These are phyloP conservation scores for Gobio gobio DNA, from an alignment of 2,113 vertebrate species.

Conservation along the genomic window DNA sequence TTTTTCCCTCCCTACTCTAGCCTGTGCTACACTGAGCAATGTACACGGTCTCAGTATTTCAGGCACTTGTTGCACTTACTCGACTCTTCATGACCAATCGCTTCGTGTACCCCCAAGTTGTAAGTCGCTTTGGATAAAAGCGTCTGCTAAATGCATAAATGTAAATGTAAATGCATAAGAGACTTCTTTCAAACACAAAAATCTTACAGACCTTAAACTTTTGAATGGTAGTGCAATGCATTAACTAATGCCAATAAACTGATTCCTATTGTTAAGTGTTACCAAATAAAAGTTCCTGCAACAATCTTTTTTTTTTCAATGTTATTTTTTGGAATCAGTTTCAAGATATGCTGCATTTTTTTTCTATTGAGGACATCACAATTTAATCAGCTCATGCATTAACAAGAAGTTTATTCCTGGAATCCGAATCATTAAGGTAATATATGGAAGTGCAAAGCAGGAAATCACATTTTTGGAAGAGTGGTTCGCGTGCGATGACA, in stretches of 20 bases:
- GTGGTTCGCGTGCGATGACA: background rate
- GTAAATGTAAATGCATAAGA: too few relatives aligned
- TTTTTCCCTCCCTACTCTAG: too few relatives aligned
- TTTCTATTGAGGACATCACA: background rate
- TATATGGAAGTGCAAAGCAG: background rate
- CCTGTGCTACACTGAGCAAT: too few relatives aligned
- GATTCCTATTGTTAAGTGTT: background rate
- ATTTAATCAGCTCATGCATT: background rate
- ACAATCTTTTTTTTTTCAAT: background rate
- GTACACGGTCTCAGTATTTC: too few relatives aligned
- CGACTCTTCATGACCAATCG: too few relatives aligned
- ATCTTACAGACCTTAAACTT: background rate
- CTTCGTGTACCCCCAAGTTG: too few relatives aligned
- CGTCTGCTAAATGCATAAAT: too few relatives aligned
- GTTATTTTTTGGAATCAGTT: background rate
- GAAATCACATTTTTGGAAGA: slow-evolving; percentile 3
- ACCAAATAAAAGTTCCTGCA: background rate
- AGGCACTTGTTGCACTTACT: too few relatives aligned
- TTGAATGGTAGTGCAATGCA: background rate
- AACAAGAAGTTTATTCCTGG: background rate
- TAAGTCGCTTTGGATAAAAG: too few relatives aligned
- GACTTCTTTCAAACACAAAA: background rate
- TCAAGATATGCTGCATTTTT: too few relatives aligned
- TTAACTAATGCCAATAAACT: background rate
- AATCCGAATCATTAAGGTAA: background rate